Evolutionary conservation across 2,797 vertebrate genomes (phyloP), one percentile per base, ranked within the genome.

Genomic region (Avahi laniger): DNA sequence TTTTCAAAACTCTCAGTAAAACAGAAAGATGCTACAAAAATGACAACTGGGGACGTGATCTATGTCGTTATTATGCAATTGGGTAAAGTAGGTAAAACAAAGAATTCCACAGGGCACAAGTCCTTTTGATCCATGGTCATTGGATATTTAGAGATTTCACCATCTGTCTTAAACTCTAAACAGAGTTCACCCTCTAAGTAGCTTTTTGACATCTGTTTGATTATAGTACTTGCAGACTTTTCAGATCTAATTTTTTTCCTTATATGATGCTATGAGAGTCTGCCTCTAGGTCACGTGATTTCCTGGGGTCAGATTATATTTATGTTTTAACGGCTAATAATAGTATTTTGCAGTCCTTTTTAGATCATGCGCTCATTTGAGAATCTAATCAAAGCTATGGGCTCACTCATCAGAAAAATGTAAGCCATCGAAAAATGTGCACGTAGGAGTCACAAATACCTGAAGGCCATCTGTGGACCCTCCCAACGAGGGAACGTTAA

Each of bases 1-100:
- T n/a, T 81, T 92, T 4, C 3, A 89, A 92, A 93, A 43, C 35
- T n/a, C 12, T 50, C 48, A 89, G 73, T n/a, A 92, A 93, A 93
- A 50, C 17, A 35, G 5, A 33, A 61, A 41, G 30, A 65, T 59
- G 22, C 22, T 70, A 50, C 38, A 90, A 46, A 95, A 86, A 67
- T 41, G 57, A 81, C n/a, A 91, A 26, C 20, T 48, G 41, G 30
- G 8, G 6, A 46, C n/a, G 9, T 50, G 43, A 75, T 57, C 0
- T 4, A 7, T 28, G 30, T 14, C 6, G 1, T 80, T 79, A 33
- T 15, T 67, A 35, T 82, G 14, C 69, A 26, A 50, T 3, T 73
- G 73, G 7, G 1, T 75, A n/a, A 50, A 50, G 33, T n/a, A 67
- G 43, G 17, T 7, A 69, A 33, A 63, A 30, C 14, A 26, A 41